Evolutionary conservation across 2,888 invertebrate species (phyloP), one percentile per base, ranked within the genome.

Genomic region (Polydrusus tereticollis): DNA sequence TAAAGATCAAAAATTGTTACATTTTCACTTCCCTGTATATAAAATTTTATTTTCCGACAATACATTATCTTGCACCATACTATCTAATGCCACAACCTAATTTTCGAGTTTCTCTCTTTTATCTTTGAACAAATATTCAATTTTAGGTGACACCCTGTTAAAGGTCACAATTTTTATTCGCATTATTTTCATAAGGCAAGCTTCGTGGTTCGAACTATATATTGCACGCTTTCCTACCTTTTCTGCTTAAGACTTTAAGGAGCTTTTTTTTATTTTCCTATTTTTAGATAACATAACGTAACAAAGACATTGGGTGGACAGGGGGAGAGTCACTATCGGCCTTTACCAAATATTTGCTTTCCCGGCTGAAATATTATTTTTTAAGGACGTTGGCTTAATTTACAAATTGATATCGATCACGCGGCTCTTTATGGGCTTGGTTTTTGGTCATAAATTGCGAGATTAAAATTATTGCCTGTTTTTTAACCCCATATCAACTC

Each of bases 321-420:
- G 73, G 76, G 79, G 79, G 78, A 78, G 75, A 79, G 80, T 59
- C 58, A 36, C 47, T 50, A 45, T 77, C 76, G 77, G 77, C 78
- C 77, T 71, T 78, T 77, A 75, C 79, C 82, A 82, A 82, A 82
- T 82, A 82, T 82, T 82, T 78, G 80, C 81, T 79, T 76, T 79
- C 80, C 74, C 79, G 77, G 78, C 80, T 82, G 77, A 82, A 82
- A 82, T 82, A 82, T 82, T 82, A 81, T 82, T 82, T 82, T 79
- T 80, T 78, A 79, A 77, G 80, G 80, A 77, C 79, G 79, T 75
- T 79, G 77, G 80, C 80, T 81, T 82, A 82, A 82, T 82, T 82
- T 82, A 81, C 81, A 82, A 81, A 82, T 82, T 82, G 82, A 77
- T 82, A 82, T 82, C 80, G 82, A 82, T 82, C 81, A 75, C 72